Conservation (phyloP, 1,140 invertebrate genomes). For the Cydia splendana region DNA sequence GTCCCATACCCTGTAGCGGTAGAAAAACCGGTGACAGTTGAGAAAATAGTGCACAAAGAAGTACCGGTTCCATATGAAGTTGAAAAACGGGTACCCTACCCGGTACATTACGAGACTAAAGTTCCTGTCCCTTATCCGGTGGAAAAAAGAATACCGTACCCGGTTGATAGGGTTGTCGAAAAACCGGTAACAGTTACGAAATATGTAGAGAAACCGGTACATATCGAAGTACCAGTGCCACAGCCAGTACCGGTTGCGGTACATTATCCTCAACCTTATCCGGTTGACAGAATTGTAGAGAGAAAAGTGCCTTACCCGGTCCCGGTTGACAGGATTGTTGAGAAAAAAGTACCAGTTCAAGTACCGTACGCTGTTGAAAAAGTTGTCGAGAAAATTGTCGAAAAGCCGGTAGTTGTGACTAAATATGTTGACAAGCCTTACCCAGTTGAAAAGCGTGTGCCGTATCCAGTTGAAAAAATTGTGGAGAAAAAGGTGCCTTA, state of each 20-base stretch:
- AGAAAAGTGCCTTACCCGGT: constrained; percentile 80
- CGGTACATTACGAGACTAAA: constrained; percentile 67
- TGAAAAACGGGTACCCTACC: constrained; percentile 65
- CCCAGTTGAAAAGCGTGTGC: constrained; percentile 73
- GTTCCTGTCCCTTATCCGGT: constrained; percentile 73
- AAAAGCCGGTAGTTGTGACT: constrained; percentile 77
- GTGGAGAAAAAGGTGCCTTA: constrained; percentile 79
- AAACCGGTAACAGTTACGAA: constrained; percentile 81
- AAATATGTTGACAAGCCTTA: constrained; percentile 78
- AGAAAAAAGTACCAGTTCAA: constrained; percentile 76
- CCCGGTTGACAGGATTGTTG: constrained; percentile 77
- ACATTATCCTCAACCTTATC: constrained; percentile 70
- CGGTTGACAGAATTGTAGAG: constrained; percentile 80
- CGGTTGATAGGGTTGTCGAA: constrained; percentile 81
- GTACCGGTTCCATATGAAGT: constrained; percentile 68
- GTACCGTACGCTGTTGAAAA: constrained; percentile 80
- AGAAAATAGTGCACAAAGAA: constrained; percentile 65
- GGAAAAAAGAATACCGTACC: constrained; percentile 67
- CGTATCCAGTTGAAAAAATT: constrained; percentile 76
- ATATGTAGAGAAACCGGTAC: constrained; percentile 78
- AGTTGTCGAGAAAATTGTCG: constrained; percentile 76
- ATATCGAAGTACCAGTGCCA: constrained; percentile 77
- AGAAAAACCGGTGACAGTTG: constrained; percentile 66
- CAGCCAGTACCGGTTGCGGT: constrained; percentile 75
- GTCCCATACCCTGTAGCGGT: constrained; percentile 77